Percentiles rank a stretch among this genome's conserved stretches.
Conservation (phyloP, 1,140 invertebrate species). For the Lithobius niger region DNA sequence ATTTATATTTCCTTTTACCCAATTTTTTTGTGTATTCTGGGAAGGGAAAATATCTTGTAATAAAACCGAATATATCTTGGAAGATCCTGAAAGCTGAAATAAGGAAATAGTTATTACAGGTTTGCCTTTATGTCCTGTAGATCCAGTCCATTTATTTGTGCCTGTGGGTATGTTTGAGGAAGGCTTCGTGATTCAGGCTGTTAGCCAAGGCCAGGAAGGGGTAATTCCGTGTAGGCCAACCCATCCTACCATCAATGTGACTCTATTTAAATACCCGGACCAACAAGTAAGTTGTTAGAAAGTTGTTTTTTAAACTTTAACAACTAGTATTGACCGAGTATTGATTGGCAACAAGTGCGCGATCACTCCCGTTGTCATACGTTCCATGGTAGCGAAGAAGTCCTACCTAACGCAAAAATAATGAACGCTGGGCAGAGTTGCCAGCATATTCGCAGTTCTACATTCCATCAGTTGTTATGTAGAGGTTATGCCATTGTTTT, state of each 20-base stretch:
- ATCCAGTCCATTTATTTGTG: not conserved
- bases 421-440: no score
- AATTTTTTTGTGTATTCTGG: not conserved
- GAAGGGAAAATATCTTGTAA: not conserved
- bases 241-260: conserved; percentile 9
- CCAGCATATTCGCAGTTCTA: no score
- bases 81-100: not conserved
- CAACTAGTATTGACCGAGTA: no score
- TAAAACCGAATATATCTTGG: not conserved
- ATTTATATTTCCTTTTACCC: not conserved
- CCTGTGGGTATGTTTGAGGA: not conserved
- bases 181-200: not conserved
- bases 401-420: no score
- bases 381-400: no score
- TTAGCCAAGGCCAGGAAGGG: conserved; percentile 1
- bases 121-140: not conserved
- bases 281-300: no score
- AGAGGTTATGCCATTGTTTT: no score
- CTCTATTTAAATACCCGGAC: conserved; percentile 6
- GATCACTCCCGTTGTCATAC: no score
- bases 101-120: no score
- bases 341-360: no score
- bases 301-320: no score
- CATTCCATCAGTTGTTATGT: no score
- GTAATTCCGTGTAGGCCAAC: conserved; percentile 11